Evolutionary conservation across 1,140 invertebrate species (phyloP), one percentile per base, ranked within the genome.

Genomic region (Drosophila elegans): DNA sequence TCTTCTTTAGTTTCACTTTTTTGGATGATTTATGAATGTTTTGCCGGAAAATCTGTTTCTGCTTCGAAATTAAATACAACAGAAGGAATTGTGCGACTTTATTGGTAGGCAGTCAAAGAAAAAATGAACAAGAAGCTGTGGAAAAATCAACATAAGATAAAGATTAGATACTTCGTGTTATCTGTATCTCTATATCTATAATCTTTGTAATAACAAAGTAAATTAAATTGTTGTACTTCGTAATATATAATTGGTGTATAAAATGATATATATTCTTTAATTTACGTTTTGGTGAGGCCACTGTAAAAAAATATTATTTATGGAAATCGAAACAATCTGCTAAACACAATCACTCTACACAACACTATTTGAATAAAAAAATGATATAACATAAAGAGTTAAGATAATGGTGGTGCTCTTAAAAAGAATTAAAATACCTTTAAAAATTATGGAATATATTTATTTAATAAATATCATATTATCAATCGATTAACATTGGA

Each of bases 11-110:
- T 80, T 79, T 67, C 53, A 32, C 45, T 80, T 63, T 48, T 16
- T 34, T 29, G 29, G 68, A 71, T 71, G 68, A 71, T 57, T 71
- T 71, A 71, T 71, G 66, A 71, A 71, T 49, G 52, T 29, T 49
- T 36, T 46, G 48, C 63, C 45, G 21, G 34, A 21, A 54, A 67
- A 67, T 67, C 34, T 38, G 53, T 55, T 63, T 46, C 34, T 57
- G n/a, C 13, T 41, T 1, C 25, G 6, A 13, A 32, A 13, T 39
- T 2, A 51, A 49, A 10, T 51, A 21, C 42, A 2, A 32, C 11
- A 12, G 7, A 55, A 27, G 7, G 7, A 69, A 27, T 9, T 27
- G 11, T 27, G 11, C 52, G 16, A 57, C 66, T 54, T 72, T 38
- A 38, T 57, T 16, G n/a, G 16, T 39, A 42, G 51, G 29, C 51